Base-by-base conservation (phyloP, 2,113 vertebrate species). In the Leucopsar rothschildi region DNA sequence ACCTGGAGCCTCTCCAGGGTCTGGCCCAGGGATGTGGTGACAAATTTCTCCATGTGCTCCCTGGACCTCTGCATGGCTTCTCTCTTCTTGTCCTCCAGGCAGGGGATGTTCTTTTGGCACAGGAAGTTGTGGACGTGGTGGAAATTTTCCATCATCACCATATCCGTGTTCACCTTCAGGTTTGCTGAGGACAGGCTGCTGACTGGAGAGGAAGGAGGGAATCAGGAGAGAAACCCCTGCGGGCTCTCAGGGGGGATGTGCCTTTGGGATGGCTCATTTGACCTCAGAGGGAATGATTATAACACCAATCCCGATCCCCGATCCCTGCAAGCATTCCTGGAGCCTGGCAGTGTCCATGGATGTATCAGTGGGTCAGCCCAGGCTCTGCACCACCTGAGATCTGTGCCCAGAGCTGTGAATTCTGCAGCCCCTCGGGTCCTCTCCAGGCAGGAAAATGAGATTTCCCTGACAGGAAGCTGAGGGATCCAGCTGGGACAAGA, bases 111-210 rank as follows among this genome's bases (percentile, higher is more conserved):
- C 81, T 92, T 85, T 55, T 87, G 90, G 60, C 69, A 91, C 56
- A 97, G 90, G 71, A 97, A 97, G 55, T 33, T 59, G 57, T 94
- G 69, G 50, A 97, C 13, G 29, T 93, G 94, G 84, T 97, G 92
- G 90, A 95, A 97, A 12, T 97, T 97, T 76, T 96, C 95, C 95
- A 97, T 97, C 90, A 92, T 92, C 49, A 96, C 94, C 94, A 97
- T 73, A 4, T 97, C 94, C 1, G 59, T 63, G 87, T 81, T 94
- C 56, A 81, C 86, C 68, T 89, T 94, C 75, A 94, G 78, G 70
- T 59, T 96, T 64, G 90, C 93, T 12, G 96, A 89, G 42, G 95
- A 25, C 42, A 96, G 63, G 18, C 83, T 88, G 14, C 56, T 52
- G 76, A 92, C 96, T 96, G 47, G 35, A 65, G 69, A 35, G 55